Base-by-base conservation (phyloP, 2,888 invertebrate species). In the Amblyteles armatorius region DNA sequence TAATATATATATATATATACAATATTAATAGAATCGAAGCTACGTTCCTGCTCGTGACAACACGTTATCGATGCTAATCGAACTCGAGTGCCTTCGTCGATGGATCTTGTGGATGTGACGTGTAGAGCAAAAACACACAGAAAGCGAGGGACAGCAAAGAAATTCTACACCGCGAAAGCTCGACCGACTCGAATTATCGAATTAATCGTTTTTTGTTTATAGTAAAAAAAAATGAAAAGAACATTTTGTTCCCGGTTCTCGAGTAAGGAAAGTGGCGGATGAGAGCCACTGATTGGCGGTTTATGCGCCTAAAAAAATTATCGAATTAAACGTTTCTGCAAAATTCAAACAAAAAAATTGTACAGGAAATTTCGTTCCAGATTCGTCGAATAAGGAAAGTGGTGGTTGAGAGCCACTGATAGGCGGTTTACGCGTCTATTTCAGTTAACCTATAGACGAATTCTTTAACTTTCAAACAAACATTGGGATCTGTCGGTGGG, bases 401-500 rank as follows among this genome's bases (percentile, higher is more conserved):
- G 9, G 9, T 2, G 36, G 36, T 44, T 44, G 44, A 44, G 60
- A 57, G 26, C 73, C 57, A 73, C 57, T 73, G 73, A 48, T 40
- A 44, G 26, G n/a, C 40, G 40, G 9, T 57, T n/a, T 57, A 78
- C 65, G 60, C 7, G 33, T 78, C 67, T 67, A 79, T 83, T 83
- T 79, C 73, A 65, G 82, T 71, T 22, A 63, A 71, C 71, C 55
- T 52, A 67, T 63, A 72, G 71, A 68, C 44, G 76, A 79, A 83
- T 83, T 83, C 68, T 79, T 79, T 69, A n/a, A 74, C 57, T 73
- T 73, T 79, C 60, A 83, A 83, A 78, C 73, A 68, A 78, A 83
- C 78, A 83, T 55, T 79, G 29, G 48, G 44, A 60, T 44, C 26
- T 16, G 57, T 26, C 26, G 22, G 26, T 3, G 57, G 13, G 3